Base-by-base conservation (phyloP, 2,113 vertebrate species). In the Orycteropus afer region DNA sequence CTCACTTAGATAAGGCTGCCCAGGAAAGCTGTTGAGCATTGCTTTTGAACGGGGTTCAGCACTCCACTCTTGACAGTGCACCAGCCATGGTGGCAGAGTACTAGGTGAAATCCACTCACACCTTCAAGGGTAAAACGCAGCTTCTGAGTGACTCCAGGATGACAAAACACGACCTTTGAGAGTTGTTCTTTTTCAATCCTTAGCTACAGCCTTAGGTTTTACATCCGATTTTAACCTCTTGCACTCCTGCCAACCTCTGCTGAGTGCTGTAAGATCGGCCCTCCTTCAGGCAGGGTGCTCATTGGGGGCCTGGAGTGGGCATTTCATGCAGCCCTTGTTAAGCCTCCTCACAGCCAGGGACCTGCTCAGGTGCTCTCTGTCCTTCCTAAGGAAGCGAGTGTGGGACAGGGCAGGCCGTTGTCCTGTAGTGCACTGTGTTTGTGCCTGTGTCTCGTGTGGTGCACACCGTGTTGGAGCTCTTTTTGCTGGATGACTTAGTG, bases 371-470 rank as follows among this genome's bases (percentile, higher is more conserved):
- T 25, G 32, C 74, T 74, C n/a, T 47, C 40, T 51, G 63, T 45
- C 32, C 47, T 87, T 81, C 42, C 51, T 49, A 1, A 37, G 29
- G 34, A 34, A 25, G 67, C 11, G 13, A 11, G 1, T 9, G 4
- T n/a, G 76, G 22, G 22, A 49, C 12, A 8, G 86, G 82, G 45
- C 57, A 10, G 22, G 6, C 47, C 40, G 84, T 2, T 42, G 77
- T 25, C 37, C 92, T 34, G 92, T 90, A 23, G n/a, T 12, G 76
- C 84, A 73, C 95, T 94, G 95, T 95, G 25, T 51, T n/a, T 90
- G 97, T 96, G 93, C 97, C 77, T 92, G 13, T 89, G 96, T 97
- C 92, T 97, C 23, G 86, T 95, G 97, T 95, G 67, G 27, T 89
- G 91, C 96, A 25, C 42, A 34, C 57, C 82, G 1, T 92, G 95